A percentile compares a stretch with the other conserved stretches of the same genome.
phyloP scores from a whole-genome alignment of 2,888 invertebrate genomes.

The Acholoe squamosa region DNA sequence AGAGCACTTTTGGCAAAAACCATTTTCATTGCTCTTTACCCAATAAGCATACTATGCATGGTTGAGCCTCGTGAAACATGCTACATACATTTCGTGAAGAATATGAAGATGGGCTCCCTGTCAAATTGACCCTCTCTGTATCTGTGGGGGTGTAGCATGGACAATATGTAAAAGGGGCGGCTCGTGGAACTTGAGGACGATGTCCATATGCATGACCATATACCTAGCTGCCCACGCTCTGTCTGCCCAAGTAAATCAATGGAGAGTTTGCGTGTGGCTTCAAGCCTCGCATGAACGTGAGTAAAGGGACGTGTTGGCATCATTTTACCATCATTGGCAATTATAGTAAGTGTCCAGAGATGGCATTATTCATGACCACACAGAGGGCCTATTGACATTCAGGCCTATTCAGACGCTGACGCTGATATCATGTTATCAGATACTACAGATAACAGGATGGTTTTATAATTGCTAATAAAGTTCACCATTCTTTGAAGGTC shows the following conservation, averaged over 20 bases:
- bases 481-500: no score
- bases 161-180: no score
- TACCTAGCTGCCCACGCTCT: not conserved
- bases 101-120: no score
- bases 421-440: not conserved
- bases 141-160: no score
- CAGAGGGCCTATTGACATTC: not conserved
- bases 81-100: no score
- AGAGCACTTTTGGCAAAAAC: no score
- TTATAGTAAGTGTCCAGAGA: not conserved
- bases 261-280: not conserved
- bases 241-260: not conserved
- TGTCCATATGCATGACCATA: not conserved
- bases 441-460: no score
- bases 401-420: not conserved
- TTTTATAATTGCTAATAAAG: no score
- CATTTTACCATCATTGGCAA: not conserved
- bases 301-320: slow-evolving; percentile 19
- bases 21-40: no score
- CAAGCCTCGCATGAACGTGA: not conserved
- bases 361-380: not conserved
- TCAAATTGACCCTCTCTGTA: no score
- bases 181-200: not conserved
- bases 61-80: no score
- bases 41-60: no score